A percentile compares a stretch with the other conserved stretches of the same genome.
Conservation (phyloP, 2,888 invertebrate genomes). For the Ormyrus thymus region DNA sequence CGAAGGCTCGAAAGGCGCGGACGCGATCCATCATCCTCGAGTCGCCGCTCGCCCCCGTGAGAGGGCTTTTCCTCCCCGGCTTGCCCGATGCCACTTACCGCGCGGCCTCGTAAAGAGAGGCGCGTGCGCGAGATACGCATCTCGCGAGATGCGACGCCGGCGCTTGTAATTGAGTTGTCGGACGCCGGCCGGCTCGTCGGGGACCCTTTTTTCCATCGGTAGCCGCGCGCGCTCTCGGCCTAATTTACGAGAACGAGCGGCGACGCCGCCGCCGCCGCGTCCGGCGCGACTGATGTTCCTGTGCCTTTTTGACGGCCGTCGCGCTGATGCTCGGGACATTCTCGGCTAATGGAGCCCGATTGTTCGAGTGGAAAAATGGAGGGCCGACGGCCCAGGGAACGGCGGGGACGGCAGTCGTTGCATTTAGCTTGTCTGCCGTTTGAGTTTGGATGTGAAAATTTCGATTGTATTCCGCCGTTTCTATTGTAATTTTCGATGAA, state of each 20-base stretch:
- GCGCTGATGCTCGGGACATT: too few species aligned
- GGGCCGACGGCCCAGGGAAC: too few species aligned
- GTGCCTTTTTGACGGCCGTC: too few species aligned
- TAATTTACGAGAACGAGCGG: slow-evolving; percentile 32
- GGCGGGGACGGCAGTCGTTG: too few species aligned
- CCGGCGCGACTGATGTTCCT: too few species aligned
- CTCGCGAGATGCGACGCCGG: slow-evolving; percentile 14
- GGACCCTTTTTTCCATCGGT: slow-evolving; percentile 3
- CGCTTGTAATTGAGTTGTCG: slow-evolving; percentile 36
- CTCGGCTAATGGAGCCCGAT: too few species aligned
- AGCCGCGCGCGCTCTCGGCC: background rate
- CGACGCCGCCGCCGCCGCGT: background rate
- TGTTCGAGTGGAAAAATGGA: too few species aligned
- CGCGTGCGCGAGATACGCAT: slow-evolving; percentile 22
- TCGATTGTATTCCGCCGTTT: too few species aligned
- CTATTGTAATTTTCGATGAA: too few species aligned
- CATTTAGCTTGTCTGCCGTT: too few species aligned
- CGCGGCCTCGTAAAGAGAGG: background rate
- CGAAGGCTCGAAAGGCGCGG: too few species aligned
- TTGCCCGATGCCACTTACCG: background rate
- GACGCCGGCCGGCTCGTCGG: background rate
- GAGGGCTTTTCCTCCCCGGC: background rate
- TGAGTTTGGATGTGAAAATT: too few species aligned
- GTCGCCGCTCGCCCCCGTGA: background rate
- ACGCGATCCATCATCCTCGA: slow-evolving; percentile 2